Evolutionary conservation across 2,797 vertebrate genomes (phyloP), one percentile per base, ranked within the genome.

Genomic region (Myotis pilosus): DNA sequence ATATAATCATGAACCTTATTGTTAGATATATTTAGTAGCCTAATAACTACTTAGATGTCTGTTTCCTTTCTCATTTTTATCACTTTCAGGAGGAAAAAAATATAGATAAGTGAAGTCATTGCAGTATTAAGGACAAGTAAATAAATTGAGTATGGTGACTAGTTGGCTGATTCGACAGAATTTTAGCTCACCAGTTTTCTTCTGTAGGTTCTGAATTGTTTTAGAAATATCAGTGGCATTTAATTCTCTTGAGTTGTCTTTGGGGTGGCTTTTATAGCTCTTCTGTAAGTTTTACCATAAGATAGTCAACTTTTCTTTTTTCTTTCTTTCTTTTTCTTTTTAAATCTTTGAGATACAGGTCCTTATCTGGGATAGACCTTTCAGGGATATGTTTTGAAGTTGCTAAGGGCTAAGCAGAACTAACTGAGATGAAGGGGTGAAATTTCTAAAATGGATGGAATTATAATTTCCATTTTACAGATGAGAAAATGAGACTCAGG

Each of bases 11-110:
- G 64, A 94, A 60, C 57, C 33, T 38, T 80, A 85, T 87, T 87
- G 89, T 38, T 93, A 51, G 17, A 89, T 96, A 85, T 60, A 71
- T 81, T 96, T 78, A 84, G 33, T 94, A 60, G 51, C 66, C 78
- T 95, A 60, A 85, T 82, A 81, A 55, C 13, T 17, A 68, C 41
- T 93, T 94, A 69, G 79, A 74, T 87, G 3, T 75, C 10, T 90
- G 66, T 95, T 95, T 95, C 30, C 9, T 89, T 94, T 90, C 55
- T 92, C 20, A 66, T 92, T 93, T 94, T 96, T 95, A 88, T 89
- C 41, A 72, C 36, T 44, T 72, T 94, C 6, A 81, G 49, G 80
- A 94, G 86, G 53, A 87, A 88, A 36, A n/a, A 87, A 72, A 28
- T 92, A 23, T 33, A 79, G 44, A 53, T 80, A 47, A 51, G 68